phyloP scores from a whole-genome alignment of 1,140 invertebrate genomes.

The Octopus sinensis region DNA sequence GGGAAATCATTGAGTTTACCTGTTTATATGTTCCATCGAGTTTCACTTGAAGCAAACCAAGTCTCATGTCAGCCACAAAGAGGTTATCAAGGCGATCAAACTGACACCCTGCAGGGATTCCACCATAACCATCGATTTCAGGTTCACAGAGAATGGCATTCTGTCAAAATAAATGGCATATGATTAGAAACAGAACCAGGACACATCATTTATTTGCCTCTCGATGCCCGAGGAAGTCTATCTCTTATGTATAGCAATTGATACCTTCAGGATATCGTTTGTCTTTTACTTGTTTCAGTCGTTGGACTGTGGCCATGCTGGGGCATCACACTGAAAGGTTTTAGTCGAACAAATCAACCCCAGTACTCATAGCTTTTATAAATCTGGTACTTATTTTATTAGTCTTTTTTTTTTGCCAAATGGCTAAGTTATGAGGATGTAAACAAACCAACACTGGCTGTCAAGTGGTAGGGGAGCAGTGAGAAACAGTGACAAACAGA shows the following conservation, averaged over 20 bases:
- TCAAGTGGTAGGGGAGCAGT: no score
- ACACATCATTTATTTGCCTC: neutral
- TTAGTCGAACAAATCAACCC: no score
- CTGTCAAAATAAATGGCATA: slow-evolving; percentile 20
- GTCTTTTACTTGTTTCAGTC: no score
- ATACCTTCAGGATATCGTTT: neutral
- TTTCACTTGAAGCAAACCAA: slow-evolving; percentile 46
- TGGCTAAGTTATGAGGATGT: no score
- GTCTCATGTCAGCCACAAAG: slow-evolving; percentile 52
- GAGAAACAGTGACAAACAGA: no score
- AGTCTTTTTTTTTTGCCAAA: no score
- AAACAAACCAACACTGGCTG: no score
- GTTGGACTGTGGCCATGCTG: no score
- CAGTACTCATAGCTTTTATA: no score
- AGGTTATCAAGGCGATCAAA: slow-evolving; percentile 44
- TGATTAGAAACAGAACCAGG: neutral
- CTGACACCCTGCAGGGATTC: slow-evolving; percentile 51
- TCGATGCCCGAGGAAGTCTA: neutral
- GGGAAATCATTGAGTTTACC: slow-evolving; percentile 24
- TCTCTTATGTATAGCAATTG: neutral
- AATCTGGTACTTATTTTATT: no score
- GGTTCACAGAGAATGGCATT: slow-evolving; percentile 40
- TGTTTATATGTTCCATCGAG: slow-evolving; percentile 40
- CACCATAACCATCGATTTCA: slow-evolving; percentile 35
- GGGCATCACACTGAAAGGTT: no score